Evolutionary conservation across 2,113 vertebrate genomes (phyloP).

Genomic region (Promerops cafer): DNA sequence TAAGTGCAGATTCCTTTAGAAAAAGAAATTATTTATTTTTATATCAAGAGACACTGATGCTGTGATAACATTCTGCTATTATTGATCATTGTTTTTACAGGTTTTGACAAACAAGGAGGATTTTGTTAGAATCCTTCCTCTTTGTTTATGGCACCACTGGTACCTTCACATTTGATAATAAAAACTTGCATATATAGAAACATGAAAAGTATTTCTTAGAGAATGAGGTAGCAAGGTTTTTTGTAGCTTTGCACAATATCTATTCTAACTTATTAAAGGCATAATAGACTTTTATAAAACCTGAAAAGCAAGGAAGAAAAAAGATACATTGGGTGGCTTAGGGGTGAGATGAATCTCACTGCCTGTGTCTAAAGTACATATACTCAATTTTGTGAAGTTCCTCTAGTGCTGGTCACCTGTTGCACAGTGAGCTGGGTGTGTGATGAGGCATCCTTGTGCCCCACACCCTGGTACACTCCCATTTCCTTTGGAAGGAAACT

Average conservation of each 20-base stretch:
- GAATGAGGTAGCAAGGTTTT: neutral
- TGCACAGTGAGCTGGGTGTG: neutral
- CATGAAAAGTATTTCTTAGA: neutral
- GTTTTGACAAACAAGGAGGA: neutral
- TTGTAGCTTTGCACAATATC: neutral
- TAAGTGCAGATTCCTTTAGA: neutral
- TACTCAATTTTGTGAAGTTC: neutral
- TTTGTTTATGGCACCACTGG: neutral
- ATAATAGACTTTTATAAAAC: neutral
- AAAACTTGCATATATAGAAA: neutral
- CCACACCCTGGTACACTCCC: neutral
- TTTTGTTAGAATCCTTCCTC: neutral
- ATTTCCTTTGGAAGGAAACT: neutral
- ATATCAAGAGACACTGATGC: neutral
- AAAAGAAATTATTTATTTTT: neutral
- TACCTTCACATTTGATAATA: neutral
- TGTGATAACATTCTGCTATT: neutral
- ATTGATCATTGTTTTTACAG: neutral
- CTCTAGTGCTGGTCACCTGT: too few species aligned
- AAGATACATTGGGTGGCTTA: neutral
- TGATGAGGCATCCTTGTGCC: rapidly evolving
- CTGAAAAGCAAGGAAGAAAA: neutral
- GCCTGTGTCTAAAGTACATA: neutral
- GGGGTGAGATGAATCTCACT: neutral
- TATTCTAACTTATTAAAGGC: neutral